Percentiles rank a stretch among this genome's conserved stretches.
phyloP scores from a whole-genome alignment of 2,888 invertebrate species.

The Blastobasis adustella region DNA sequence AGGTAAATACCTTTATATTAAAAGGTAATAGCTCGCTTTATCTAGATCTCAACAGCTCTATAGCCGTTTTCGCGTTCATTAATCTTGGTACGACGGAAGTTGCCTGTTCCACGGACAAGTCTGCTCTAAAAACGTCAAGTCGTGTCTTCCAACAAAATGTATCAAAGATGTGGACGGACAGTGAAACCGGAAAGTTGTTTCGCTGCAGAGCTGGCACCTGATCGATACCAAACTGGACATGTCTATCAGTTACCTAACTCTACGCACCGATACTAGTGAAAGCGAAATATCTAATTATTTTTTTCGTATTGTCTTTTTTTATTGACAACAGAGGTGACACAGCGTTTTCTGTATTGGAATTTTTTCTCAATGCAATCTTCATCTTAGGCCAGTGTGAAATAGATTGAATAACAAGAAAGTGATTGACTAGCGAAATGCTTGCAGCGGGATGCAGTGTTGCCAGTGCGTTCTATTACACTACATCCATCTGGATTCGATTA shows the following conservation, averaged over 20 bases:
- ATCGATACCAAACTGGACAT: slow-evolving; percentile 51
- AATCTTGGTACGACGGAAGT: slow-evolving; percentile 10
- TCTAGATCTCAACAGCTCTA: slow-evolving; percentile 2
- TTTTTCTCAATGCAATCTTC: slow-evolving; percentile 34
- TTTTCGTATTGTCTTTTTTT: slow-evolving; percentile 28
- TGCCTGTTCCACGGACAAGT: slow-evolving; percentile 4
- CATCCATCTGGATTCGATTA: slow-evolving; percentile 14
- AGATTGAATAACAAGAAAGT: slow-evolving; percentile 40
- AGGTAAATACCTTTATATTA: not conserved
- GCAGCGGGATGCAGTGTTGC: slow-evolving; percentile 16
- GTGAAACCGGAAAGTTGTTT: slow-evolving; percentile 52
- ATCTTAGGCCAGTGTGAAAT: slow-evolving; percentile 30
- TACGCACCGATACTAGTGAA: slow-evolving; percentile 60
- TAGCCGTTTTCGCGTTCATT: slow-evolving; percentile 5
- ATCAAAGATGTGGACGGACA: slow-evolving; percentile 24
- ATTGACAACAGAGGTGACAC: slow-evolving; percentile 58
- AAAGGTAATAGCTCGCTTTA: not conserved
- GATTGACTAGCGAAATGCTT: slow-evolving; percentile 38
- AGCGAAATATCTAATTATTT: slow-evolving; percentile 66
- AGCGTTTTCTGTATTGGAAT: slow-evolving; percentile 32
- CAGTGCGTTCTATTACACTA: not conserved
- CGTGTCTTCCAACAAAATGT: slow-evolving; percentile 9
- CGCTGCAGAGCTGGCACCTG: slow-evolving; percentile 26
- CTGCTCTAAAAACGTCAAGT: slow-evolving; percentile 11
- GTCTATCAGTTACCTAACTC: slow-evolving; percentile 58